Evolutionary conservation across 2,113 vertebrate species (phyloP).

Genomic region (Notarius quadriscutis): DNA sequence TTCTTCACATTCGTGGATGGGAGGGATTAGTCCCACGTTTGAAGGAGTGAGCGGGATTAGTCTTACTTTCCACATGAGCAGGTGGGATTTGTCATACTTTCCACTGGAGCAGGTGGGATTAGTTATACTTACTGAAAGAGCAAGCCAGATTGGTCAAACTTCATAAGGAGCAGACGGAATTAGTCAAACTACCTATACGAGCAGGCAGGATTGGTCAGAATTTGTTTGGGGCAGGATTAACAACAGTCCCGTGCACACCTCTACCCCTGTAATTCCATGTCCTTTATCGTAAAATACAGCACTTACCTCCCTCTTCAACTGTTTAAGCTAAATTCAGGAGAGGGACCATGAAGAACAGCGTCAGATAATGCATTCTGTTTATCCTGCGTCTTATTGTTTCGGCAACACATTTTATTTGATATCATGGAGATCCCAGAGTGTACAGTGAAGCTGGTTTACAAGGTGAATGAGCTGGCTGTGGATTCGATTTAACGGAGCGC

Average conservation of each 20-base stretch:
- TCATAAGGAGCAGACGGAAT: too few species aligned
- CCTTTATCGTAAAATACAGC: neutral
- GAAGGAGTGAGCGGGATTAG: neutral
- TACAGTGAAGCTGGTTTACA: neutral
- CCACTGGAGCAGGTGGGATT: neutral
- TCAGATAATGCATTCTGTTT: neutral
- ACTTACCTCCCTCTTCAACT: constrained; percentile 15
- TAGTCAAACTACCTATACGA: neutral
- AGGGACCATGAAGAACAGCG: too few species aligned
- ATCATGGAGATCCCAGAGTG: neutral
- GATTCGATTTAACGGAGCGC: neutral
- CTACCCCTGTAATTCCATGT: neutral
- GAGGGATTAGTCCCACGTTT: neutral
- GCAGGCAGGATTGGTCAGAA: neutral
- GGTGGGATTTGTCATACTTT: neutral
- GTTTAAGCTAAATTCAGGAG: neutral
- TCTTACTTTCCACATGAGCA: neutral
- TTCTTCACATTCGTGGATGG: too few species aligned
- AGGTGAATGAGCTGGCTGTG: neutral
- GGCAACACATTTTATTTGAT: neutral
- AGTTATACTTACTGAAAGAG: too few species aligned
- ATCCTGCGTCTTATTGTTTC: constrained; percentile 11
- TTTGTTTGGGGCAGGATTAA: neutral
- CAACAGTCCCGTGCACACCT: neutral
- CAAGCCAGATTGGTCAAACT: too few species aligned